Evolutionary conservation across 2,888 invertebrate genomes (phyloP).

Genomic region (Ochropacha duplaris): DNA sequence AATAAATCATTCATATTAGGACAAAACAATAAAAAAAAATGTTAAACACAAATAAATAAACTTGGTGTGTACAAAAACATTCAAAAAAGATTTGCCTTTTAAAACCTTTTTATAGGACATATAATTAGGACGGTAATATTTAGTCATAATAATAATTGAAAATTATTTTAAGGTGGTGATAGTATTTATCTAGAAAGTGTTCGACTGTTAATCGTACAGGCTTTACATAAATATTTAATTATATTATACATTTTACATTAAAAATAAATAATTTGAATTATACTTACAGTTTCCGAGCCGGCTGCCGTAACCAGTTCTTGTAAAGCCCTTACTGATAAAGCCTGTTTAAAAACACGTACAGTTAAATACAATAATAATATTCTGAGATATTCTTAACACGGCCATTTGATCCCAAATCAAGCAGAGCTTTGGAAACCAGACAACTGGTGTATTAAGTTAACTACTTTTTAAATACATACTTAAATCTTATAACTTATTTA

Average conservation of each 20-base stretch:
- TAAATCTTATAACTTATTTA: too few species aligned
- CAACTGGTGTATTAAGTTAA: too few species aligned
- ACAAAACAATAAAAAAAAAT: slow-evolving; percentile 31
- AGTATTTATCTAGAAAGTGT: slow-evolving; percentile 51
- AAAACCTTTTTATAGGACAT: slow-evolving; percentile 48
- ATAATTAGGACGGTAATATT: slow-evolving; percentile 42
- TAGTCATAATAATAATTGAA: slow-evolving; percentile 49
- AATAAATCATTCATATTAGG: slow-evolving; percentile 69
- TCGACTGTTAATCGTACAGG: slow-evolving; percentile 61
- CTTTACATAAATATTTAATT: slow-evolving; percentile 26
- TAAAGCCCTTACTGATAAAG: slow-evolving; percentile 98
- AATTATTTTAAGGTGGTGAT: slow-evolving; percentile 50
- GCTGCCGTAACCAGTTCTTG: slow-evolving; percentile 99
- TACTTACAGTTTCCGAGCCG: slow-evolving; percentile 94
- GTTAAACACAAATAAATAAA: slow-evolving; percentile 36
- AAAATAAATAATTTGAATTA: slow-evolving; percentile 13
- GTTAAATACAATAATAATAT: too few species aligned
- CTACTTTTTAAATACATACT: too few species aligned
- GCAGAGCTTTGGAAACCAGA: too few species aligned
- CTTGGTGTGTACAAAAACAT: slow-evolving; percentile 26
- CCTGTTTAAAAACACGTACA: slow-evolving; percentile 65
- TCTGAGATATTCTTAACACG: too few species aligned
- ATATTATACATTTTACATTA: slow-evolving; percentile 18
- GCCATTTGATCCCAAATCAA: not conserved
- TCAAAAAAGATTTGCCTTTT: slow-evolving; percentile 54